Base-by-base conservation (phyloP, 2,113 vertebrate genomes). In the Muntiacus reevesi region DNA sequence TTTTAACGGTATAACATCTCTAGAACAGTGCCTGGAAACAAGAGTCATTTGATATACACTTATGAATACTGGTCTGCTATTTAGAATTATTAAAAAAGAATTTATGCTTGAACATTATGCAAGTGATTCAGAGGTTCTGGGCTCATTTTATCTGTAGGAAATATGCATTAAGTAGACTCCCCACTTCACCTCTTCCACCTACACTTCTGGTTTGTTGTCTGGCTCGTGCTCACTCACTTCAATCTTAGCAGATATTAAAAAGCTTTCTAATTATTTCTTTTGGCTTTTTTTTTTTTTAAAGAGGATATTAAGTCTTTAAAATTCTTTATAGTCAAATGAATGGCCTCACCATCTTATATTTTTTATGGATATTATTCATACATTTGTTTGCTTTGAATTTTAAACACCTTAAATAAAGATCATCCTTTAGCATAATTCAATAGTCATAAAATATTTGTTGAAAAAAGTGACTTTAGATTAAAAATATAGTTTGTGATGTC, bases 381-480 rank as follows among this genome's bases (percentile, higher is more conserved):
- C 33, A 16, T 74, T 60, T 3, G 15, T 71, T 67, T 78, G 2
- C 6, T 87, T 82, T 54, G 9, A 0, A 50, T 45, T 90, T 87
- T 57, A 88, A 88, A 55, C 2, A 62, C 36, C 52, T 92, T 67
- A 89, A 93, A 86, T 27, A 1, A 12, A 71, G 13, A 55, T 54
- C 27, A 23, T 55, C 62, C 8, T 92, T 85, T 30, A 88, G 27
- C 13, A 5, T 55, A 47, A 28, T 91, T 93, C 16, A 86, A 47
- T 85, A 52, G 82, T 43, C 43, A 78, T 3, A 16, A 94, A 92
- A 36, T 62, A 82, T n/a, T 78, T 83, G 13, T 40, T 54, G 25
- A 19, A 81, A 94, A 95, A n/a, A 92, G 43, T 83, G 23, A 55
- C 19, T 94, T 76, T 45, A 79, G 36, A 71, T 90, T 55, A 60